These are phyloP conservation scores for Pachypsylla venusta DNA, from an alignment of 1,140 invertebrate species.

Conservation along the genomic window DNA sequence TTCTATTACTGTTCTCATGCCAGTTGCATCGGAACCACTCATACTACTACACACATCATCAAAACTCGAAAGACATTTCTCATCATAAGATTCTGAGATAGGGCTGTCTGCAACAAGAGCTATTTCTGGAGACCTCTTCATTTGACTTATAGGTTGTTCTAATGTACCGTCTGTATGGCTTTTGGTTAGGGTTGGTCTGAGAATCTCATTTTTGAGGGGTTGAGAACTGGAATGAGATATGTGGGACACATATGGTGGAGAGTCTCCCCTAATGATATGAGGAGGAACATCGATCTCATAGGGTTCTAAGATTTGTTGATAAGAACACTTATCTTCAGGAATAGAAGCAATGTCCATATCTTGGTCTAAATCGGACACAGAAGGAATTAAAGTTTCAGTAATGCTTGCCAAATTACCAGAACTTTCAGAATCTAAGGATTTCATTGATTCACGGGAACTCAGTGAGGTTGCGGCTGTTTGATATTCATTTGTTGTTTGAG, in stretches of 20 bases:
- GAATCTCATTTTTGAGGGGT: background rate
- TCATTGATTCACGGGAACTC: constrained; percentile 75
- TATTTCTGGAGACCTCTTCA: constrained; percentile 82
- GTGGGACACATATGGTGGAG: constrained; percentile 17
- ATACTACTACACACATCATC: constrained; percentile 39
- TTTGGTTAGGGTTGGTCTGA: background rate
- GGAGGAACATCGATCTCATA: constrained; percentile 37
- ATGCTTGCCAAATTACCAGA: constrained; percentile 74
- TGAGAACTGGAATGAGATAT: background rate
- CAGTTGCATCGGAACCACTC: constrained; percentile 25
- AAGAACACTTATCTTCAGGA: constrained; percentile 21
- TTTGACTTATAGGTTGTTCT: constrained; percentile 30
- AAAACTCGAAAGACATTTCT: constrained; percentile 37
- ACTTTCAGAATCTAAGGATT: constrained; percentile 71
- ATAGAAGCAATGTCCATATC: constrained; percentile 27
- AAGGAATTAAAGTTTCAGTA: constrained; percentile 77
- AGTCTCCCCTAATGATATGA: constrained; percentile 29
- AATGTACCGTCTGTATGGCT: background rate
- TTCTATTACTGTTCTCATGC: constrained; percentile 10
- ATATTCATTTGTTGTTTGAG: constrained; percentile 56
- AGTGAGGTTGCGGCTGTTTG: constrained; percentile 65
- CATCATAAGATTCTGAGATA: constrained; percentile 26
- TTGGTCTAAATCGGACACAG: constrained; percentile 38
- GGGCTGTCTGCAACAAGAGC: constrained; percentile 49
- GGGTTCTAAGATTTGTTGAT: constrained; percentile 32